These are phyloP conservation scores for Latrodectus elegans DNA, from an alignment of 2,888 invertebrate species.

Conservation along the genomic window DNA sequence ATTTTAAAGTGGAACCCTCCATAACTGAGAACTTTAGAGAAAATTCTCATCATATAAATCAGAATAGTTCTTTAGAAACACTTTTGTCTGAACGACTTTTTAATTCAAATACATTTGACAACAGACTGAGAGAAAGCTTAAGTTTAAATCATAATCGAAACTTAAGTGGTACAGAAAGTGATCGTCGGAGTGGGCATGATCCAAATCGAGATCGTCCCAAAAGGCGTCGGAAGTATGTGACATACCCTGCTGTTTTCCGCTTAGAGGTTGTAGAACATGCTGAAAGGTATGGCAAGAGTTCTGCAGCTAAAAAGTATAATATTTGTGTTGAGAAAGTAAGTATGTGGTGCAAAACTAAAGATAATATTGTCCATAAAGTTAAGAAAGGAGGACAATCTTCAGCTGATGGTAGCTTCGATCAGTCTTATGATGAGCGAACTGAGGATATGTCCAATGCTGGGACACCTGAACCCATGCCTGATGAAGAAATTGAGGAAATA, in stretches of 20 bases:
- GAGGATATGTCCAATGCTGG: slow-evolving; percentile 42
- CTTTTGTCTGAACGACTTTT: slow-evolving; percentile 51
- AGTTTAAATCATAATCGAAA: slow-evolving; percentile 11
- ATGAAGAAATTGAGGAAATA: slow-evolving; percentile 22
- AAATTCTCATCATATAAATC: neutral
- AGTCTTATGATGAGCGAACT: slow-evolving; percentile 36
- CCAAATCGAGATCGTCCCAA: slow-evolving; percentile 38
- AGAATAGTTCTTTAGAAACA: slow-evolving; percentile 48
- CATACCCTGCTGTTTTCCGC: slow-evolving; percentile 65
- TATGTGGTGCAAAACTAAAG: slow-evolving; percentile 68
- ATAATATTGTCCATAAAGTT: slow-evolving; percentile 66
- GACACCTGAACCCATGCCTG: slow-evolving; percentile 29
- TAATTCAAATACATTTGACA: slow-evolving; percentile 55
- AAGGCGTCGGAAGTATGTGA: slow-evolving; percentile 60
- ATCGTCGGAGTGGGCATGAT: slow-evolving; percentile 41
- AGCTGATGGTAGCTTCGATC: slow-evolving; percentile 47
- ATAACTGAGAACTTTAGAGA: slow-evolving; percentile 8
- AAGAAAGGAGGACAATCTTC: slow-evolving; percentile 56
- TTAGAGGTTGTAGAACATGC: slow-evolving; percentile 66
- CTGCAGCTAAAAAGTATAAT: slow-evolving; percentile 65
- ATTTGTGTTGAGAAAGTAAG: slow-evolving; percentile 65
- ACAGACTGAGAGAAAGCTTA: slow-evolving; percentile 36
- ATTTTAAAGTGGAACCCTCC: slow-evolving; percentile 39
- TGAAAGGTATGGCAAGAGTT: slow-evolving; percentile 58
- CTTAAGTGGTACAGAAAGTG: slow-evolving; percentile 60